These are phyloP conservation scores for Trachelus iudaicus DNA, from an alignment of 2,888 invertebrate genomes.

Conservation along the genomic window DNA sequence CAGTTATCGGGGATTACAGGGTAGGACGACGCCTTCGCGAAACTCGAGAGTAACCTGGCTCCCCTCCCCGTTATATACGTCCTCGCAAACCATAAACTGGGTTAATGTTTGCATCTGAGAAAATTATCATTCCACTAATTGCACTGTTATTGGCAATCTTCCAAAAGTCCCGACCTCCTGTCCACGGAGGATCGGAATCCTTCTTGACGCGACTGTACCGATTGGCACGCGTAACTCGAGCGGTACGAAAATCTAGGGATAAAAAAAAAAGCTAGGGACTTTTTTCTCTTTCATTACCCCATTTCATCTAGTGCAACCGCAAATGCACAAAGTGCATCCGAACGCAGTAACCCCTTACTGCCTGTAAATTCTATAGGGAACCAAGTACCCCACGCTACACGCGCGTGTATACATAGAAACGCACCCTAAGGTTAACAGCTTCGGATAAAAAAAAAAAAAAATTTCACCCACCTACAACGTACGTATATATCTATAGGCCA, in stretches of 20 bases:
- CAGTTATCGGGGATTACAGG: neutral
- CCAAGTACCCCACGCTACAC: neutral
- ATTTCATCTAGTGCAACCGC: neutral
- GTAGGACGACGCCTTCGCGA: conserved; percentile 4
- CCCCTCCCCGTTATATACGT: conserved; percentile 31
- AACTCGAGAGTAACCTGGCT: neutral
- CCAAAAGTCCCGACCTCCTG: conserved; percentile 26
- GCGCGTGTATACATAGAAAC: too few species aligned
- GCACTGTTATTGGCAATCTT: conserved; percentile 48
- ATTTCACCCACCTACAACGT: neutral
- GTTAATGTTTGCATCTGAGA: conserved; percentile 57
- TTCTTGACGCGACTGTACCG: neutral
- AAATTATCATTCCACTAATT: conserved; percentile 61
- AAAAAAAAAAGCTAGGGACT: neutral
- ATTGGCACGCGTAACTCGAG: neutral
- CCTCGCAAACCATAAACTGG: conserved; percentile 41
- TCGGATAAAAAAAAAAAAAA: neutral
- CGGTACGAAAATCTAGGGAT: too few species aligned
- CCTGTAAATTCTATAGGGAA: neutral
- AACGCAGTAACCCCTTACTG: neutral
- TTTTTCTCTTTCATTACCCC: neutral
- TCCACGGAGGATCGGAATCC: neutral
- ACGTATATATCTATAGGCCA: neutral
- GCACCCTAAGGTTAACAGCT: too few species aligned
- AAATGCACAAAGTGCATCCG: neutral